A percentile compares a stretch with the other conserved stretches of the same genome.
Evolutionary conservation across 2,113 vertebrate genomes (phyloP).

Genomic region (Gobiocypris rarus): DNA sequence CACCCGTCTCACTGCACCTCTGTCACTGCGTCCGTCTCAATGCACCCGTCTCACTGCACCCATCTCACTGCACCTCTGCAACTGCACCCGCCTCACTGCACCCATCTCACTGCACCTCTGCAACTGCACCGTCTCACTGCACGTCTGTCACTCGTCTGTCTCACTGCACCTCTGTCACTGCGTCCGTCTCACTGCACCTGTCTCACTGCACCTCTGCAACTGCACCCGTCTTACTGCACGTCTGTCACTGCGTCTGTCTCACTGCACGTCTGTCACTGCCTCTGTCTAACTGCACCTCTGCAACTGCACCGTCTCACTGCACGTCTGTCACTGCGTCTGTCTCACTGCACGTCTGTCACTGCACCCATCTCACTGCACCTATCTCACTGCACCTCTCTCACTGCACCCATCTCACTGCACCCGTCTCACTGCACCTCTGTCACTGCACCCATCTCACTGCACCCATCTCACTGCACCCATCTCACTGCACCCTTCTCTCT

Average conservation of each 20-base stretch:
- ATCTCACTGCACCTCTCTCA: background rate
- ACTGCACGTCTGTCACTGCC: background rate
- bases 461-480: background rate
- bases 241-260: background rate
- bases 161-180: background rate
- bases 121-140: background rate
- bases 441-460: too few relatives aligned
- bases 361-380: background rate
- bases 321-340: too few relatives aligned
- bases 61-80: background rate
- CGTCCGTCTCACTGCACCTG: background rate
- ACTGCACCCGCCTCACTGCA: background rate
- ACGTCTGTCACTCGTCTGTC: background rate
- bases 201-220: too few relatives aligned
- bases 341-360: background rate
- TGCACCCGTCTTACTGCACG: background rate
- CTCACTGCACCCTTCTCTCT: background rate
- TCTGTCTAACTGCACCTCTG: too few relatives aligned
- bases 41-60: background rate
- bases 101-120: background rate
- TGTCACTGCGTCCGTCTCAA: background rate
- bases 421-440: background rate
- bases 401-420: background rate
- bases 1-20: background rate
- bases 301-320: background rate